A percentile compares a stretch with the other conserved stretches of the same genome.
These are phyloP conservation scores for Brachyptera risi DNA, from an alignment of 2,888 invertebrate genomes.

Conservation along the genomic window DNA sequence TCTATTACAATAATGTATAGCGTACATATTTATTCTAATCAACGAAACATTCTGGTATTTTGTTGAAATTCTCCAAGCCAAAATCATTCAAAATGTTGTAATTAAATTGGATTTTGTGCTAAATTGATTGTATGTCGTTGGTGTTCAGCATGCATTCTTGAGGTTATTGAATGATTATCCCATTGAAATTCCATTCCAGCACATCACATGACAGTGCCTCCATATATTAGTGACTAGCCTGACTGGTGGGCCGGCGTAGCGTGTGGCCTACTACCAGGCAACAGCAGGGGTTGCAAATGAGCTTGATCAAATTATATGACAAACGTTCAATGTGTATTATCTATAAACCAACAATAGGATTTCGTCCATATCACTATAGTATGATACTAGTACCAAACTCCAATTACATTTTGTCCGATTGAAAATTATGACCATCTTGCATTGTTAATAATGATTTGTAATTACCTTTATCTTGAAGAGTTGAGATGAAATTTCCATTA, in stretches of 20 bases:
- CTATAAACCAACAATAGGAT: neutral
- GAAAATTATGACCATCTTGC: too few relatives aligned
- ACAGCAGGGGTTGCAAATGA: slow-evolving; percentile 27
- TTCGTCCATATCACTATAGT: neutral
- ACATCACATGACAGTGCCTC: slow-evolving; percentile 17
- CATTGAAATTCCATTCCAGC: slow-evolving; percentile 26
- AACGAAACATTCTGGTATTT: too few relatives aligned
- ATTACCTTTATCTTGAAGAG: too few relatives aligned
- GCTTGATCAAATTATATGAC: too few relatives aligned
- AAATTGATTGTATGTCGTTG: slow-evolving; percentile 19
- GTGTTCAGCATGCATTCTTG: slow-evolving; percentile 12
- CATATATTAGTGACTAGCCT: slow-evolving; percentile 20
- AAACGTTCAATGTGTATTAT: neutral
- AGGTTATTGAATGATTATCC: slow-evolving; percentile 24
- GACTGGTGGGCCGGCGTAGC: neutral
- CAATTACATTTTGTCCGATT: too few relatives aligned
- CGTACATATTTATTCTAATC: too few relatives aligned
- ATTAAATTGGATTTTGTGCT: slow-evolving; percentile 20
- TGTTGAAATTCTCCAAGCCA: slow-evolving; percentile 1
- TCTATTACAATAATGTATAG: too few relatives aligned
- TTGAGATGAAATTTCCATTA: too few relatives aligned
- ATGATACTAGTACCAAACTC: too few relatives aligned
- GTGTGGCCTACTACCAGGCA: too few relatives aligned
- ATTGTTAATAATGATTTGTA: too few relatives aligned
- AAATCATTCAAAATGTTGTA: slow-evolving; percentile 21